Evolutionary conservation across 2,888 invertebrate species (phyloP), one percentile per base, ranked within the genome.

Genomic region (Scelioninae gen. 2): DNA sequence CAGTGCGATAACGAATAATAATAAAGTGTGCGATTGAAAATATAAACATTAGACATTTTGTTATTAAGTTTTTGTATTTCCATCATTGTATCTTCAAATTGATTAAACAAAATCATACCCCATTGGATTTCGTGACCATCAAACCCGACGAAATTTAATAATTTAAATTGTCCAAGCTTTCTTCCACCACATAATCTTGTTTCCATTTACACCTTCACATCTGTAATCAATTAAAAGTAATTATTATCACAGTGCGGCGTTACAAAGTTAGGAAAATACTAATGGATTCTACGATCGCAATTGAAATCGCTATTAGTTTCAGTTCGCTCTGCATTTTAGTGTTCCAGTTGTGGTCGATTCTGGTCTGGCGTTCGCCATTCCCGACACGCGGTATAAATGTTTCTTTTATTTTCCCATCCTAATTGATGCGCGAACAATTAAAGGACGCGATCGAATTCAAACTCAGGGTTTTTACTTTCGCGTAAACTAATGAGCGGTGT

Each of bases 251-350:
- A 52, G 46, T 10, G 43, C 35, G 33, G 46, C 33, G 31, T 63
- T 63, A 70, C 63, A 61, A 43, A 70, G 53, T 70, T 63, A 35
- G 18, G 63, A 55, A 58, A 71, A 64, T 58, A 64, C 64, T 71
- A 71, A 64, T 64, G 64, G 64, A 58, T 64, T 45, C 28, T 10
- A 57, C 48, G 55, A 41, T 41, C 64, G 37, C 39, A 64, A 71
- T 71, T 55, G 69, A 69, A 69, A 61, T 71, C 16, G 25, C 58
- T 64, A 53, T 71, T 71, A 64, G 64, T 71, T 71, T 58, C 58
- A 64, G 58, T 58, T 52, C 50, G 15, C 18, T 53, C 46, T 71
- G 58, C 33, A 64, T 71, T 64, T 70, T 50, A 64, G 48, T 52
- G 58, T 58, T 58, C 25, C 52, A 50, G 13, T 50, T 63, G 63